Evolutionary conservation across 2,113 vertebrate genomes (phyloP).

Genomic region (Onychostoma macrolepis): DNA sequence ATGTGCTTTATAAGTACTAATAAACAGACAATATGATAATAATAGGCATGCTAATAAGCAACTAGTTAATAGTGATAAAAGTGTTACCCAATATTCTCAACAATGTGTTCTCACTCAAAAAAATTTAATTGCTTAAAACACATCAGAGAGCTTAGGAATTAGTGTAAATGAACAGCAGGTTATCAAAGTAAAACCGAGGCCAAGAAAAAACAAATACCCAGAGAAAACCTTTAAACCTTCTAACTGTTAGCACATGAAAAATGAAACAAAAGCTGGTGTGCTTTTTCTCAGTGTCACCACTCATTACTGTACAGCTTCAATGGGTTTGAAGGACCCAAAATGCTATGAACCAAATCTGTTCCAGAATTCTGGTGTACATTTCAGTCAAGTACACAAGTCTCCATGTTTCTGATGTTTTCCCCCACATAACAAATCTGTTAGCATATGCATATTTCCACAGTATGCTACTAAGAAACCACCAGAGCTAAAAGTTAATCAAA

Average conservation of each 20-base stretch:
- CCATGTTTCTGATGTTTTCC: not conserved
- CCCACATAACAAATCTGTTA: not conserved
- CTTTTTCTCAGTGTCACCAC: slow-evolving; percentile 16
- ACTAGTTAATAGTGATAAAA: too few species aligned
- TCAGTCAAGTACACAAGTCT: not conserved
- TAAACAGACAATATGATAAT: too few species aligned
- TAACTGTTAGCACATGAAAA: slow-evolving; percentile 38
- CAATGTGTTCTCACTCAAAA: slow-evolving; percentile 8
- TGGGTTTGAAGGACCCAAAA: slow-evolving; percentile 40
- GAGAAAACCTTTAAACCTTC: slow-evolving; percentile 16
- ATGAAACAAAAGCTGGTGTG: not conserved
- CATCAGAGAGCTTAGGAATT: not conserved
- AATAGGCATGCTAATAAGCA: too few species aligned
- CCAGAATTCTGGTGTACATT: slow-evolving; percentile 17
- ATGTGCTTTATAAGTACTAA: too few species aligned
- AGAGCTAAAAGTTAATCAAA: too few species aligned
- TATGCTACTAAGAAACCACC: too few species aligned
- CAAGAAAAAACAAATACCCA: slow-evolving; percentile 40
- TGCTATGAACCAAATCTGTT: slow-evolving; percentile 38
- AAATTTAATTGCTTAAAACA: not conserved
- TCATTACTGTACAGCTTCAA: slow-evolving; percentile 38
- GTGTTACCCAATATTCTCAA: not conserved
- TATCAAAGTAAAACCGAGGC: slow-evolving; percentile 23
- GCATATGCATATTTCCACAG: too few species aligned
- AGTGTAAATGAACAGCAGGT: slow-evolving; percentile 23